A percentile compares a stretch with the other conserved stretches of the same genome.
These are phyloP conservation scores for Chrysina gloriosa DNA, from an alignment of 2,888 invertebrate species.

Conservation along the genomic window DNA sequence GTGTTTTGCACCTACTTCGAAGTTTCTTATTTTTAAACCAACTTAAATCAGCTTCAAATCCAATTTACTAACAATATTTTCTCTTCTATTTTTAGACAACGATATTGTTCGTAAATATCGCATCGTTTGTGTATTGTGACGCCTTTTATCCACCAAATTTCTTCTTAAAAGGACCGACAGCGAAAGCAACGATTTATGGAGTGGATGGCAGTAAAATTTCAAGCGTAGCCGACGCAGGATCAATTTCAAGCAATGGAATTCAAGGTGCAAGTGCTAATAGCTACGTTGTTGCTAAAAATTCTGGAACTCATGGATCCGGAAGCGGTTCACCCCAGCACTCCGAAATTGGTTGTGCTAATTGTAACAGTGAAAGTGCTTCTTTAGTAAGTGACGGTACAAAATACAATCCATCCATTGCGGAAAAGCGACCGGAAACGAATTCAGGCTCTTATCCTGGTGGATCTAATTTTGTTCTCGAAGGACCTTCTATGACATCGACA, in stretches of 20 bases:
- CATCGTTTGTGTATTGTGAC: neutral
- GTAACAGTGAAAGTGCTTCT: neutral
- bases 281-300: neutral
- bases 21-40: neutral
- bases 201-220: slow-evolving; percentile 10
- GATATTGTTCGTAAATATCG: neutral
- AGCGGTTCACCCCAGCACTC: neutral
- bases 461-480: neutral
- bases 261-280: neutral
- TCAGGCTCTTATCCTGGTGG: neutral
- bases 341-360: neutral
- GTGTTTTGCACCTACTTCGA: neutral
- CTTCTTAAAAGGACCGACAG: slow-evolving; percentile 1
- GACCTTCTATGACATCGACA: neutral
- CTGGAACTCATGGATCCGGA: neutral
- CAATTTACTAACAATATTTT: neutral
- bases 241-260: slow-evolving; percentile 8
- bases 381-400: neutral
- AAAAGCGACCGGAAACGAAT: neutral
- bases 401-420: neutral
- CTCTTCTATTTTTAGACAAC: neutral
- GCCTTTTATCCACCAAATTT: slow-evolving; percentile 13
- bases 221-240: slow-evolving; percentile 9
- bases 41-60: no score
- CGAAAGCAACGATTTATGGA: neutral